Conservation (phyloP, 2,113 vertebrate species). For the Sander lucioperca region DNA sequence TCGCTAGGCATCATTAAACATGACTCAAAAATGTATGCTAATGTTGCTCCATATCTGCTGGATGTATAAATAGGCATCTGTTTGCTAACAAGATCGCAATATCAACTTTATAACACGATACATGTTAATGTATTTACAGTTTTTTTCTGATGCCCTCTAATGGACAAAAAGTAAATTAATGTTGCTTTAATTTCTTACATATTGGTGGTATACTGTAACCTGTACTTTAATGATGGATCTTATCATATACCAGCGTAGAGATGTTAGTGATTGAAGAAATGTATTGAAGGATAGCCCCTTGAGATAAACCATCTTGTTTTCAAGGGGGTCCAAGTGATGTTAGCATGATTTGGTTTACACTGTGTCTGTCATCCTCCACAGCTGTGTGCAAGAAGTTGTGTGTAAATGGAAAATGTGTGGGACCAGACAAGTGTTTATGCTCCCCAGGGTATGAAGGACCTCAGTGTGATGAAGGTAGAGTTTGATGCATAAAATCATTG, state of each 20-base stretch:
- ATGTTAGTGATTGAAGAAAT: neutral
- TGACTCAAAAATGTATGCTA: neutral
- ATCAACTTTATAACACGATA: neutral
- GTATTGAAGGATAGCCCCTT: too few relatives aligned
- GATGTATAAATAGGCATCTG: neutral
- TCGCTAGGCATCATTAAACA: neutral
- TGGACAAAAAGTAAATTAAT: neutral
- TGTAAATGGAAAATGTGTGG: constrained; percentile 71
- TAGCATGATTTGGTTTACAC: neutral
- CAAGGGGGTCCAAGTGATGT: neutral
- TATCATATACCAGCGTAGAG: neutral
- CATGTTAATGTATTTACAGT: neutral
- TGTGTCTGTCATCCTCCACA: constrained; percentile 46
- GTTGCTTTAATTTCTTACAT: neutral
- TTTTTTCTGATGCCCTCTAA: neutral
- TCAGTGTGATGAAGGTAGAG: constrained; percentile 77
- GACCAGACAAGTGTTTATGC: constrained; percentile 77
- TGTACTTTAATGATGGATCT: neutral
- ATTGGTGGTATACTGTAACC: too few relatives aligned
- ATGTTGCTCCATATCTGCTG: neutral
- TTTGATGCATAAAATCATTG: constrained; percentile 26
- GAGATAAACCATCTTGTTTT: too few relatives aligned
- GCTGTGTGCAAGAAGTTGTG: constrained; percentile 74
- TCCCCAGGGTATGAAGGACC: constrained; percentile 70
- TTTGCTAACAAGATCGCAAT: neutral